phyloP scores from a whole-genome alignment of 2,113 vertebrate genomes.

The Corynorhinus townsendii region DNA sequence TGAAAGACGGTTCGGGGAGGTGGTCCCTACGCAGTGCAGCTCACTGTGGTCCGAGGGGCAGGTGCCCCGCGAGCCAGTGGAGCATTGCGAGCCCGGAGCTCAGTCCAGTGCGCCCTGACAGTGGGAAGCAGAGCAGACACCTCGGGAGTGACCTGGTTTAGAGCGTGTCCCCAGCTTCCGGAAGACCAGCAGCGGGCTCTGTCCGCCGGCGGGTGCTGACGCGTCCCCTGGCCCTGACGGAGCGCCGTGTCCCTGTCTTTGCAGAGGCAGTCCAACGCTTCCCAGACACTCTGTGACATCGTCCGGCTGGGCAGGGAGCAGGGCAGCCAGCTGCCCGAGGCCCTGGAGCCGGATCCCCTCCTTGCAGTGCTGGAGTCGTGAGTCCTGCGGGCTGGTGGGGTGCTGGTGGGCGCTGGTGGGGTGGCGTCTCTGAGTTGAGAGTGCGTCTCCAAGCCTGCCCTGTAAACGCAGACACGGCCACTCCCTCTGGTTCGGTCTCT shows the following conservation, averaged over 20 bases:
- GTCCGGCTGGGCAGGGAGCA: conserved; percentile 96
- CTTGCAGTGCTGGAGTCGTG: conserved; percentile 93
- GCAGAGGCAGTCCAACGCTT: conserved; percentile 97
- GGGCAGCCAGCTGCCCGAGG: conserved; percentile 90
- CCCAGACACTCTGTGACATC: conserved; percentile 96
- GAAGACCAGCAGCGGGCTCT: neutral
- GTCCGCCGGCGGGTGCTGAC: neutral
- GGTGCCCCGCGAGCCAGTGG: neutral
- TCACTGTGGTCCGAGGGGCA: neutral
- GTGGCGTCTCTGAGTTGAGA: neutral
- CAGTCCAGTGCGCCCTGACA: neutral
- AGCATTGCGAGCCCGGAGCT: neutral
- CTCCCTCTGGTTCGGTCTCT: neutral
- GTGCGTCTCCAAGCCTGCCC: neutral
- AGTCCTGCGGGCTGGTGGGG: conserved; percentile 72
- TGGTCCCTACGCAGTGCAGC: neutral
- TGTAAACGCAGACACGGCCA: neutral
- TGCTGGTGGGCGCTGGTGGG: neutral
- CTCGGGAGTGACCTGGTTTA: neutral
- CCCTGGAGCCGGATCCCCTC: conserved; percentile 89
- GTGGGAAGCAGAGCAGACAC: neutral
- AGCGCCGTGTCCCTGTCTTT: neutral
- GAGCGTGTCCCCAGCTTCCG: neutral
- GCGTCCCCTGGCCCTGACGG: neutral
- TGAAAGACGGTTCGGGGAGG: neutral